Conservation (phyloP, 2,888 invertebrate genomes). For the Rotaria macrura region DNA sequence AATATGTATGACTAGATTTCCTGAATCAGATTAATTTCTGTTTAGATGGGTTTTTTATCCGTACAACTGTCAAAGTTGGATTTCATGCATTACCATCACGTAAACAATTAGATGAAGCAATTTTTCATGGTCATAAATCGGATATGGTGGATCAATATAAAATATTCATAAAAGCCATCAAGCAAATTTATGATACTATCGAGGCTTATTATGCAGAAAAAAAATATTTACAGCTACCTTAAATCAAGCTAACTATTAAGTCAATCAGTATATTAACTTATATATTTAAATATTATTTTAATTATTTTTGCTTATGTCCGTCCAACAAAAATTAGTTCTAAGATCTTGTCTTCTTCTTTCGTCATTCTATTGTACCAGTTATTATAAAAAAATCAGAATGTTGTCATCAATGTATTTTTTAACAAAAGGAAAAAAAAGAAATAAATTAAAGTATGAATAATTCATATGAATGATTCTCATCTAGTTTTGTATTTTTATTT, state of each 20-base stretch:
- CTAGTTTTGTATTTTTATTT: not conserved
- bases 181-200: not conserved
- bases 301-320: not conserved
- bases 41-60: not conserved
- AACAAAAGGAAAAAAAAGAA: no score
- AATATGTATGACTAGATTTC: no score
- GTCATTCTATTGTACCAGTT: not conserved
- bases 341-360: not conserved
- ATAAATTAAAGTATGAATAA: not conserved
- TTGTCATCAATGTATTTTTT: not conserved
- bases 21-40: not conserved
- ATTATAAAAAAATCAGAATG: not conserved
- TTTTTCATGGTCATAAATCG: not conserved
- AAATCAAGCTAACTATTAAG: not conserved
- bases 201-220: not conserved
- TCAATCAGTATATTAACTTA: not conserved
- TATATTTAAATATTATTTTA: not conserved
- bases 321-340: not conserved
- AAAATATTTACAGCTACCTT: not conserved
- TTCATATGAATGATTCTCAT: no score
- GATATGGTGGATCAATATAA: not conserved
- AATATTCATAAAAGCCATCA: not conserved
- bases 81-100: not conserved
- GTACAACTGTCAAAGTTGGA: not conserved
- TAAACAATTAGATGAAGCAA: not conserved